These are phyloP conservation scores for Columba livia DNA, from an alignment of 2,113 vertebrate genomes.

Conservation along the genomic window DNA sequence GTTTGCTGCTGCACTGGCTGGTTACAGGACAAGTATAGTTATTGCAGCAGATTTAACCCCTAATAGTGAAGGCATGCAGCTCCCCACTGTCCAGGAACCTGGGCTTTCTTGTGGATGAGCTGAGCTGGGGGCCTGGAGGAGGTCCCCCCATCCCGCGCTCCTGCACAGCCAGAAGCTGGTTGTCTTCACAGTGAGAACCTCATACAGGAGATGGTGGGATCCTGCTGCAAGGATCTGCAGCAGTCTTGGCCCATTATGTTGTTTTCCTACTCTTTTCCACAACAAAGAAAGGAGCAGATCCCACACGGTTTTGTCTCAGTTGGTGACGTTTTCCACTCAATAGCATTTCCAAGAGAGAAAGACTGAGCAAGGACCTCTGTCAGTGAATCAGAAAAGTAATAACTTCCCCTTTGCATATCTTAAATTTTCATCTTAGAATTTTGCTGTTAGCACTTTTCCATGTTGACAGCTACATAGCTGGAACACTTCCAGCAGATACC, in stretches of 20 bases:
- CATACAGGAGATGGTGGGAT: neutral
- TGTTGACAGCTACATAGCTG: neutral
- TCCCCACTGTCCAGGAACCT: neutral
- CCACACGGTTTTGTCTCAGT: neutral
- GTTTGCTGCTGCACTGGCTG: neutral
- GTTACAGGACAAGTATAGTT: neutral
- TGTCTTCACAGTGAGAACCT: neutral
- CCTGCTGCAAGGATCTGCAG: neutral
- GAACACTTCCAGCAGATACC: conserved; percentile 13
- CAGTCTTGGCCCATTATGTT: neutral
- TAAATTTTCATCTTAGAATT: conserved; percentile 13
- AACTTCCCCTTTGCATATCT: neutral
- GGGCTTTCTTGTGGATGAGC: neutral
- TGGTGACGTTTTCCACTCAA: neutral
- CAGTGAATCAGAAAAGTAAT: conserved; percentile 9
- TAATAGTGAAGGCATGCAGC: neutral
- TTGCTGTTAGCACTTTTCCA: conserved; percentile 64
- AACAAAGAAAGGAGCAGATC: neutral
- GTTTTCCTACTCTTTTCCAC: neutral
- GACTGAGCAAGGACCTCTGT: neutral
- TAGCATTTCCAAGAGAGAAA: neutral
- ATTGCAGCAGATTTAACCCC: neutral
- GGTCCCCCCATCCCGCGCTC: neutral
- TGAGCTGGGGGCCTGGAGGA: neutral
- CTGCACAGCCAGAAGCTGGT: neutral